phyloP scores from a whole-genome alignment of 2,888 invertebrate species.

The Tachina grossa region DNA sequence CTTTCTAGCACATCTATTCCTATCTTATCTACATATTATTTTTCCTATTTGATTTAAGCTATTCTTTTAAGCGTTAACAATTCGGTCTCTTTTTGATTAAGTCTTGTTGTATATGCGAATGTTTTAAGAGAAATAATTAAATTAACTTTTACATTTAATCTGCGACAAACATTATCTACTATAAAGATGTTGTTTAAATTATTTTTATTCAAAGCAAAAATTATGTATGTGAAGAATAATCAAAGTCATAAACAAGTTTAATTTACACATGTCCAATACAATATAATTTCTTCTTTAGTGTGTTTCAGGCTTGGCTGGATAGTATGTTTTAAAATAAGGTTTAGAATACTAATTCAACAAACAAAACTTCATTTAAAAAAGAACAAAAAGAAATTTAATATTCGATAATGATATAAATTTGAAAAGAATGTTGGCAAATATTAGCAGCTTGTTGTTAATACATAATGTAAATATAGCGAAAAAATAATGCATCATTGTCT shows the following conservation, averaged over 20 bases:
- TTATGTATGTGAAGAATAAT: conserved; percentile 19
- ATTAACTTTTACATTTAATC: conserved; percentile 24
- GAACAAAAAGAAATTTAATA: too few relatives aligned
- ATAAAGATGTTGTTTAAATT: conserved; percentile 35
- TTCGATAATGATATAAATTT: too few relatives aligned
- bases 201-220: background rate
- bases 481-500: background rate
- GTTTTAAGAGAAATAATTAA: conserved; percentile 5
- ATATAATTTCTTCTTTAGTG: background rate
- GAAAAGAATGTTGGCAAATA: background rate
- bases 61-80: conserved; percentile 48
- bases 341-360: background rate
- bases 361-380: background rate
- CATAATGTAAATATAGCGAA: conserved; percentile 9
- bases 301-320: background rate
- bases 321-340: background rate
- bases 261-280: background rate
- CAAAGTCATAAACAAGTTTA: background rate
- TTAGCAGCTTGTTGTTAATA: conserved; percentile 1
- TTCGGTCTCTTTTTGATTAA: conserved; percentile 43
- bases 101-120: conserved; percentile 43
- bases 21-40: conserved; percentile 17
- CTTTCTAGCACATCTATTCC: conserved; percentile 10
- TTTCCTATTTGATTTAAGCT: conserved; percentile 46
- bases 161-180: conserved; percentile 40